Percentiles rank a stretch among this genome's conserved stretches.
These are phyloP conservation scores for Apistogramma diplotaenia DNA, from an alignment of 2,113 vertebrate species.

Conservation along the genomic window DNA sequence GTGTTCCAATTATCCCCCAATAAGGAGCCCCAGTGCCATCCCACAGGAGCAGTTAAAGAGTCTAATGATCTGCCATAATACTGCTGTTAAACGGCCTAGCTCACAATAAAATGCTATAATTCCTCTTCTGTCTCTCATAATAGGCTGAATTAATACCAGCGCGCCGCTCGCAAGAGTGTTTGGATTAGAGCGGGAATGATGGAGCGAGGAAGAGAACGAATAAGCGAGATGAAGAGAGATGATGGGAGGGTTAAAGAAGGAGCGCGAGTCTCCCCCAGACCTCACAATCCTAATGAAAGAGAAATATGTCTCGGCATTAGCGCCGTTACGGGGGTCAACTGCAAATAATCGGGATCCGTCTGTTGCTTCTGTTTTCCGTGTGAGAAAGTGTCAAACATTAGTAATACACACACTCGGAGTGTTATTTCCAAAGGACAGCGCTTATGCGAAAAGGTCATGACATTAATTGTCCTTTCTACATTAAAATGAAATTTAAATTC, in stretches of 20 bases:
- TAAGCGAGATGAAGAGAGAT: neutral
- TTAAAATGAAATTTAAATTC: constrained; percentile 14
- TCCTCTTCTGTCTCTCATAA: constrained; percentile 75
- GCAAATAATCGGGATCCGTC: constrained; percentile 22
- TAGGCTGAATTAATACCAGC: constrained; percentile 73
- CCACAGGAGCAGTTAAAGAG: constrained; percentile 70
- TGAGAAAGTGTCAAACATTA: constrained; percentile 1
- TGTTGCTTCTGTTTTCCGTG: constrained; percentile 41
- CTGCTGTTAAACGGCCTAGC: constrained; percentile 73
- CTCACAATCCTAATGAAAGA: constrained; percentile 56
- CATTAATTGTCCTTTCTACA: neutral
- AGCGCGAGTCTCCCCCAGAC: neutral
- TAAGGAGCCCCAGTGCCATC: constrained; percentile 52
- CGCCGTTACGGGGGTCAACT: constrained; percentile 53
- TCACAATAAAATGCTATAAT: constrained; percentile 76
- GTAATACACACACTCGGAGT: neutral
- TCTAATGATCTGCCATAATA: constrained; percentile 77
- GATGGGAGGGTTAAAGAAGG: neutral
- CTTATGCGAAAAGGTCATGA: constrained; percentile 4
- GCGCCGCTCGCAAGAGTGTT: constrained; percentile 51
- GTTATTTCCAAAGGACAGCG: neutral
- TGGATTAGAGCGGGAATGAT: constrained; percentile 46
- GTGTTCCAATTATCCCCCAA: constrained; percentile 71
- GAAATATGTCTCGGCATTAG: constrained; percentile 39
- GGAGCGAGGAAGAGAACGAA: neutral